A percentile compares a stretch with the other conserved stretches of the same genome.
phyloP scores from a whole-genome alignment of 2,797 vertebrate genomes.

The Ispidina lecontei region DNA sequence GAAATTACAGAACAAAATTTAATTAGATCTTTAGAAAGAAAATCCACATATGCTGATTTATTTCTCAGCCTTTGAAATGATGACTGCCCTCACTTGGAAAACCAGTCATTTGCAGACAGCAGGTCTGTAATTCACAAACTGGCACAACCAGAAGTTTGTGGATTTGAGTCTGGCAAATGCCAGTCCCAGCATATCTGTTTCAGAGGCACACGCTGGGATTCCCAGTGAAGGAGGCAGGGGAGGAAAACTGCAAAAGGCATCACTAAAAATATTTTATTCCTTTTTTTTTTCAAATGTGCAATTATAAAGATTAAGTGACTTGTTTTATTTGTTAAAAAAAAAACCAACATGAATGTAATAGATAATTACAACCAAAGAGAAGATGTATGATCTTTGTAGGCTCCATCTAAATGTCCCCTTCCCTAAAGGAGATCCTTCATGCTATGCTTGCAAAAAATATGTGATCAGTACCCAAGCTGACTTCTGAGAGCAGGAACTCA shows the following conservation, averaged over 20 bases:
- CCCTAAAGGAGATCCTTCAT: background rate
- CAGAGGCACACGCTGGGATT: slow-evolving; percentile 38
- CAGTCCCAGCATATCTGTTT: background rate
- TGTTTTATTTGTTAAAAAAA: slow-evolving; percentile 19
- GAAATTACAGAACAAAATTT: slow-evolving; percentile 54
- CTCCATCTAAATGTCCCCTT: background rate
- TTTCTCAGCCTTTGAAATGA: slow-evolving; percentile 39
- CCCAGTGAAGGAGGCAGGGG: background rate
- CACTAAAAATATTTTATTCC: background rate
- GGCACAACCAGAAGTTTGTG: slow-evolving; percentile 38
- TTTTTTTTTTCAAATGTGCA: background rate
- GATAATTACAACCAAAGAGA: background rate
- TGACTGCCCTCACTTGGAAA: slow-evolving; percentile 30
- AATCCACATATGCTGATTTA: slow-evolving; percentile 35
- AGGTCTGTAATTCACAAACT: slow-evolving; percentile 59
- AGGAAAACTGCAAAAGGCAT: background rate
- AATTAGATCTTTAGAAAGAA: slow-evolving; percentile 57
- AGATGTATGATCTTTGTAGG: background rate
- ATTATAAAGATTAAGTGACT: slow-evolving; percentile 19
- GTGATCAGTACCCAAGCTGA: background rate
- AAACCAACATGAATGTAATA: background rate
- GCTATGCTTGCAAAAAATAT: background rate
- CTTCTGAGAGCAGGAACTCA: background rate
- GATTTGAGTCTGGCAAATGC: slow-evolving; percentile 25
- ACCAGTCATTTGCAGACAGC: slow-evolving; percentile 51